Conservation (phyloP, 2,797 vertebrate genomes). For the Triplophysa bombifrons region DNA sequence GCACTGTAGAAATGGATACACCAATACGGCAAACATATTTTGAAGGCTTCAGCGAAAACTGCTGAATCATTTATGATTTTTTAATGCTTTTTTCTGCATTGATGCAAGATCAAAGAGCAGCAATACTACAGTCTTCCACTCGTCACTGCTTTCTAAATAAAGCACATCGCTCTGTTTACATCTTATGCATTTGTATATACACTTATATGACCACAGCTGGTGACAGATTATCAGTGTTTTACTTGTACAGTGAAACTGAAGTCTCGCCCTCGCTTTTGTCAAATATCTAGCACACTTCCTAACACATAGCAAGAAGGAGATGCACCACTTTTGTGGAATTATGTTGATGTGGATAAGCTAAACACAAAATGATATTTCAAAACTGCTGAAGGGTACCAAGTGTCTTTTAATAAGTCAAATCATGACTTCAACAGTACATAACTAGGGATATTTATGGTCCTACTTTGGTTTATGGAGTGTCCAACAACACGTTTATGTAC, state of each 20-base stretch:
- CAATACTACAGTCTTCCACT: constrained; percentile 1
- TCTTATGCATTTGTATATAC: not conserved
- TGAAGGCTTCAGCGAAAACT: not conserved
- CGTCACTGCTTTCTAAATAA: not conserved
- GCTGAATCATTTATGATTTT: constrained; percentile 41
- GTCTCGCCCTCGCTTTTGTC: not conserved
- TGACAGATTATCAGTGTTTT: constrained; percentile 7
- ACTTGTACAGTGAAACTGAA: not conserved
- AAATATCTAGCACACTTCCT: not conserved
- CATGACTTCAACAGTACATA: not conserved
- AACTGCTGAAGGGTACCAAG: not conserved
- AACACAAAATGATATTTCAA: too few relatives aligned
- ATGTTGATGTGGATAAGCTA: too few relatives aligned
- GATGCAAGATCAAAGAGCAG: constrained; percentile 35
- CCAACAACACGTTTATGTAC: too few relatives aligned
- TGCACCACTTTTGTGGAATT: not conserved
- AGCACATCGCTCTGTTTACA: not conserved
- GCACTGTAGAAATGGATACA: not conserved
- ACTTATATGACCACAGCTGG: not conserved
- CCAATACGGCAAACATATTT: constrained; percentile 1
- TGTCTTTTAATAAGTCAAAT: not conserved
- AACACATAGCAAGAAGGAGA: not conserved
- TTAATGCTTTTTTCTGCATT: constrained; percentile 5
- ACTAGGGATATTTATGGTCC: too few relatives aligned
- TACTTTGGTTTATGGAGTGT: too few relatives aligned